Evolutionary conservation across 30 jellyfish, hydroid and myxozoan species (phyloP).

Genomic region (Cassiopea xamachana): DNA sequence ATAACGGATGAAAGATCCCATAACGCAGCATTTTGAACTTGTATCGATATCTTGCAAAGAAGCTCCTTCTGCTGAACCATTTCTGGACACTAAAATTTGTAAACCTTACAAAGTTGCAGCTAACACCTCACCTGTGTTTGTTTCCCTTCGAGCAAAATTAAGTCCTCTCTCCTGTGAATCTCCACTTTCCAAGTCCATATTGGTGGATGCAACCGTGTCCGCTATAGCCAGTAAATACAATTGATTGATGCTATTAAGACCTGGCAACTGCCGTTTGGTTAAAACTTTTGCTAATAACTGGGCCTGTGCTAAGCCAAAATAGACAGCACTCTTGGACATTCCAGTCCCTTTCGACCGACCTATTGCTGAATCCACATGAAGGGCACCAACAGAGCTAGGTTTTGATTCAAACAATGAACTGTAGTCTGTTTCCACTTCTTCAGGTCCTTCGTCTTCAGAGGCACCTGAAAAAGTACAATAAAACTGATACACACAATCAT

Average conservation of each 20-base stretch:
- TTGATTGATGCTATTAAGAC: slow-evolving; percentile 93
- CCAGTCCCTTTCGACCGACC: slow-evolving; percentile 68
- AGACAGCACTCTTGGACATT: slow-evolving; percentile 87
- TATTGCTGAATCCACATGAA: slow-evolving; percentile 15
- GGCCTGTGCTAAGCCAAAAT: slow-evolving; percentile 96
- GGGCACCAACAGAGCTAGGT: slow-evolving; percentile 40
- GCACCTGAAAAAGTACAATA: too few species aligned
- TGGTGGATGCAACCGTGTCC: slow-evolving; percentile 96
- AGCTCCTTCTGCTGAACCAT: too few species aligned
- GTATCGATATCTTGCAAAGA: too few species aligned
- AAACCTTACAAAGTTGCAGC: not conserved
- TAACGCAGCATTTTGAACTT: too few species aligned
- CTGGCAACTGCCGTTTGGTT: slow-evolving; percentile 88
- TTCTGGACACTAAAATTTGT: too few species aligned
- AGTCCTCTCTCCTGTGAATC: slow-evolving; percentile 86
- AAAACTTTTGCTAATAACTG: slow-evolving; percentile 80
- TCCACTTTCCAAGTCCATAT: slow-evolving; percentile 83
- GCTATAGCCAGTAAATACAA: slow-evolving; percentile 92
- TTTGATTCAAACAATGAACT: slow-evolving; percentile 62
- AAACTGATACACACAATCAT: too few species aligned
- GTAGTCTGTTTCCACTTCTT: slow-evolving; percentile 54
- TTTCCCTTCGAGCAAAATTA: slow-evolving; percentile 61
- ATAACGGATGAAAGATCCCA: too few species aligned
- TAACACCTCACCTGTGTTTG: slow-evolving; percentile 44
- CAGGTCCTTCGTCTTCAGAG: slow-evolving; percentile 1